Percentiles rank a stretch among this genome's conserved stretches.
Evolutionary conservation across 2,797 vertebrate genomes (phyloP).

Genomic region (Cyprinella venusta): DNA sequence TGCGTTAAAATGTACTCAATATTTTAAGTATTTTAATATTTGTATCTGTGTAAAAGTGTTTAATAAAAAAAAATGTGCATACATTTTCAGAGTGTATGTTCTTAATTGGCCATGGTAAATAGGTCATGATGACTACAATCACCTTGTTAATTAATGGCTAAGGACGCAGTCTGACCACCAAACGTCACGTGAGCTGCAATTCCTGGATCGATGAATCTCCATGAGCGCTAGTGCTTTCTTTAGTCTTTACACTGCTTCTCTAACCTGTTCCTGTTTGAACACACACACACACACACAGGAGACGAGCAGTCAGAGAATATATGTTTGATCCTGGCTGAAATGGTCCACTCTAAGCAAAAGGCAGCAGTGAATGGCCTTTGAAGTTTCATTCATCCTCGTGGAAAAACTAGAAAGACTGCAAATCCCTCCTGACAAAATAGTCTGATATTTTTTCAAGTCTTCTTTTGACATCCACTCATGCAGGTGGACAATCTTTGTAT

Average conservation of each 20-base stretch:
- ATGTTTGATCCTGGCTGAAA: slow-evolving; percentile 24
- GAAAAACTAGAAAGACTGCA: slow-evolving; percentile 17
- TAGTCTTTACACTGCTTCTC: not conserved
- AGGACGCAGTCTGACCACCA: not conserved
- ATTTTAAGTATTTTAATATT: not conserved
- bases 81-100: not conserved
- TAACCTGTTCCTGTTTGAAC: slow-evolving; percentile 5
- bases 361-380: slow-evolving; percentile 13
- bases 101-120: not conserved
- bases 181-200: not conserved
- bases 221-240: not conserved
- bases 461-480: not conserved
- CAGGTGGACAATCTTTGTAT: not conserved
- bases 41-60: not conserved
- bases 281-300: not conserved
- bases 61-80: no score
- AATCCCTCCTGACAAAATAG: slow-evolving; percentile 20
- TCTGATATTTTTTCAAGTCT: slow-evolving; percentile 17
- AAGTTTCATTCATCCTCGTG: slow-evolving; percentile 33
- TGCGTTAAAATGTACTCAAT: not conserved
- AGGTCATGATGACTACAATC: not conserved
- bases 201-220: slow-evolving; percentile 11
- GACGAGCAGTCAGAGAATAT: not conserved
- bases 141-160: not conserved
- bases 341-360: slow-evolving; percentile 11